A percentile compares a stretch with the other conserved stretches of the same genome.
phyloP scores from a whole-genome alignment of 2,113 vertebrate genomes.

The Climacteris rufus region DNA sequence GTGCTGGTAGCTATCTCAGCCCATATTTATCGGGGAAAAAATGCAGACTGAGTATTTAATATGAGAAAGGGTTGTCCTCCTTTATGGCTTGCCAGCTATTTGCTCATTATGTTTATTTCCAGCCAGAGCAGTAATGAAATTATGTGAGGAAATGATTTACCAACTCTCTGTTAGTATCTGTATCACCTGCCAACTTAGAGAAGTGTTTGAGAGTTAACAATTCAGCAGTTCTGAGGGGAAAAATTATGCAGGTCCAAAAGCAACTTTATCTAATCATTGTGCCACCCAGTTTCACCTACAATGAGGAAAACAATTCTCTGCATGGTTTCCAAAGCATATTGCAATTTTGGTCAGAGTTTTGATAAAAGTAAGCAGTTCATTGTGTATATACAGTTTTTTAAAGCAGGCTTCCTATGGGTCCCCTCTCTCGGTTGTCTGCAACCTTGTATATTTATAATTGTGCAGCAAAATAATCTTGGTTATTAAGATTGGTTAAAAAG shows the following conservation, averaged over 20 bases:
- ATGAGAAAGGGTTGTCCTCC: background rate
- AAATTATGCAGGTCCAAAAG: background rate
- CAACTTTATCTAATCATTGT: background rate
- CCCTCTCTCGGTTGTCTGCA: background rate
- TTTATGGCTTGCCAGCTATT: background rate
- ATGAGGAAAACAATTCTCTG: background rate
- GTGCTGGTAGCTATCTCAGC: background rate
- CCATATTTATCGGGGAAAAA: background rate
- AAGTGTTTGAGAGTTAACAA: background rate
- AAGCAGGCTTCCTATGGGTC: background rate
- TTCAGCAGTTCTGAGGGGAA: background rate
- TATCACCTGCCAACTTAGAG: background rate
- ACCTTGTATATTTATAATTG: background rate
- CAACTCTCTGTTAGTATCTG: background rate
- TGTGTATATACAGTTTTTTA: background rate
- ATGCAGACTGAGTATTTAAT: background rate
- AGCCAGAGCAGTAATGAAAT: background rate
- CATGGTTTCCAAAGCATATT: background rate
- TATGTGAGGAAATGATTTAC: background rate
- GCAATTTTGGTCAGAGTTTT: background rate
- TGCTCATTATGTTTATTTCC: background rate
- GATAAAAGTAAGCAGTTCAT: background rate
- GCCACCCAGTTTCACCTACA: background rate
- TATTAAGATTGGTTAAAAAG: too few relatives aligned
- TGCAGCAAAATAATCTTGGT: background rate